Conservation (phyloP, 2,113 vertebrate genomes). For the Melozone crissalis region DNA sequence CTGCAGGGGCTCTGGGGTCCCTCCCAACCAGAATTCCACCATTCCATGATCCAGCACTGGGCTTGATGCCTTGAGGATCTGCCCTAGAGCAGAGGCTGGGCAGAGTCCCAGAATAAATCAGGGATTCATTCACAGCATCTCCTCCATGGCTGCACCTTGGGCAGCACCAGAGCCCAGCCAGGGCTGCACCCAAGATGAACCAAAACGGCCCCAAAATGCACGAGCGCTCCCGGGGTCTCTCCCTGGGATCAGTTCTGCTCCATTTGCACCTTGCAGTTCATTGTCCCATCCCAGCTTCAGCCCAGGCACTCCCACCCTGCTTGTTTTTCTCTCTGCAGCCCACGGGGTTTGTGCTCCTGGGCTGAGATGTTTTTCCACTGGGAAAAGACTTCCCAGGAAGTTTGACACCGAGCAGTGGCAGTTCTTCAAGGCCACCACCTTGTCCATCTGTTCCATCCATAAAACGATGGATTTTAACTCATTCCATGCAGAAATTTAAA, state of each 20-base stretch:
- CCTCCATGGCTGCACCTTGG: too few relatives aligned
- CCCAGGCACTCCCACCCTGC: too few relatives aligned
- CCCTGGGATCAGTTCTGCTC: too few relatives aligned
- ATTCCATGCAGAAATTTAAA: accelerated
- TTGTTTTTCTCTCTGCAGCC: too few relatives aligned
- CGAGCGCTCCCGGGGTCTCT: too few relatives aligned
- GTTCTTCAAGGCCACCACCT: background rate
- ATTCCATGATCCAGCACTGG: background rate
- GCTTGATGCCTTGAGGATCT: background rate
- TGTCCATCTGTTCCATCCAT: accelerated
- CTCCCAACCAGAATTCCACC: background rate
- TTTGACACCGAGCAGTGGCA: background rate
- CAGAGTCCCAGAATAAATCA: background rate
- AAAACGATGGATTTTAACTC: background rate
- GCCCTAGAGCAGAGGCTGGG: background rate
- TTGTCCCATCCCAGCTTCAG: too few relatives aligned
- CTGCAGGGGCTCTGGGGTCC: background rate
- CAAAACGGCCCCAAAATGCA: too few relatives aligned
- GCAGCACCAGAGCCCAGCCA: too few relatives aligned
- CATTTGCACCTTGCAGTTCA: too few relatives aligned
- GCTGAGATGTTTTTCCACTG: background rate
- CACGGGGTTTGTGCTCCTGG: too few relatives aligned
- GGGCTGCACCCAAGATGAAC: too few relatives aligned
- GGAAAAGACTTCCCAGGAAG: background rate
- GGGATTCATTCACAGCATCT: too few relatives aligned